A percentile compares a stretch with the other conserved stretches of the same genome.
phyloP scores from a whole-genome alignment of 37 sponge, comb jelly and placozoan species.

The Halisarca cf. caerulea region DNA sequence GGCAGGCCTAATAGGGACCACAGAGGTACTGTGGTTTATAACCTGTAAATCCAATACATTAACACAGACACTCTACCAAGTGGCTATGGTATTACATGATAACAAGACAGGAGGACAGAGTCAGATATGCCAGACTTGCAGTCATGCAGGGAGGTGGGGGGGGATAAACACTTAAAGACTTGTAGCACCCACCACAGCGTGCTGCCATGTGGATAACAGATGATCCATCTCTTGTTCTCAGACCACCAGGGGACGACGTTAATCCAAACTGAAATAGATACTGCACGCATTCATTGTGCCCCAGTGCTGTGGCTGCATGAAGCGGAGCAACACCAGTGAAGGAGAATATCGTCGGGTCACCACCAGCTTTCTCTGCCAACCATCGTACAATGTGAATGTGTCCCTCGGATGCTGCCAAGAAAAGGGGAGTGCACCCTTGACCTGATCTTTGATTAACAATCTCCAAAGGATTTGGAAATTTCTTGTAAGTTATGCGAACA shows the following conservation, averaged over 20 bases:
- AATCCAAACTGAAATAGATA: slow-evolving; percentile 82
- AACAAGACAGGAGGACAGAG: too few species aligned
- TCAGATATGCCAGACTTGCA: too few species aligned
- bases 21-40: too few species aligned
- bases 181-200: slow-evolving; percentile 11
- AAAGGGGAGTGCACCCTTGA: slow-evolving; percentile 90
- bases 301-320: slow-evolving; percentile 80
- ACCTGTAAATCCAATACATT: too few species aligned
- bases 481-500: slow-evolving; percentile 40
- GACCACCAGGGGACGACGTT: slow-evolving; percentile 64
- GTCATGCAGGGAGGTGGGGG: too few species aligned
- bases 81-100: too few species aligned
- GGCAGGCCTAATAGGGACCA: too few species aligned
- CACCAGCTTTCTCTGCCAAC: slow-evolving; percentile 86
- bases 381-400: slow-evolving; percentile 64
- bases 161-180: not conserved
- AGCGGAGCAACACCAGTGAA: slow-evolving; percentile 67
- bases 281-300: slow-evolving; percentile 71
- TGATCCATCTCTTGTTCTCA: slow-evolving; percentile 72
- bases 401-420: slow-evolving; percentile 82
- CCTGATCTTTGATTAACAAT: slow-evolving; percentile 73
- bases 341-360: slow-evolving; percentile 74
- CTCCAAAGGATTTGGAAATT: slow-evolving; percentile 45
- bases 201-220: slow-evolving; percentile 80
- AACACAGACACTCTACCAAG: too few species aligned